Conservation (phyloP, 2,113 vertebrate species). For the Hippocampus barbouri region DNA sequence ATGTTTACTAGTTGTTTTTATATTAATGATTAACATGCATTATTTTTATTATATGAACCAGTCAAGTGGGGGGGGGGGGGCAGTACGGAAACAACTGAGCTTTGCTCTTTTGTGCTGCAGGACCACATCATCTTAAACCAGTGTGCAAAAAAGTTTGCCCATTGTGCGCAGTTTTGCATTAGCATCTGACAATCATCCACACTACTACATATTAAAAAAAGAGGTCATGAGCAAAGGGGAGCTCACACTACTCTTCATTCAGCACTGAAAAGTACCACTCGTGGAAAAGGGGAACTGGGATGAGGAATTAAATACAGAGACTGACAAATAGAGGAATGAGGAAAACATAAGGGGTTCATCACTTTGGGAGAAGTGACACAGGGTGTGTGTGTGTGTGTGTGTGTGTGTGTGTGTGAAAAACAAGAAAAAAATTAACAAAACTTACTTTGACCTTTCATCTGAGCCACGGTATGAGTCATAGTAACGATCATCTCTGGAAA, state of each 20-base stretch:
- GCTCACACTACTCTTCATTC: slow-evolving; percentile 11
- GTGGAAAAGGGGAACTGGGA: background rate
- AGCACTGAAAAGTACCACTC: slow-evolving; percentile 4
- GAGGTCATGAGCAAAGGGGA: slow-evolving; percentile 16
- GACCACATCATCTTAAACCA: background rate
- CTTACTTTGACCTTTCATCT: slow-evolving; percentile 77
- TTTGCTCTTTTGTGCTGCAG: too few relatives aligned
- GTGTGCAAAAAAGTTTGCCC: background rate
- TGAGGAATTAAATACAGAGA: background rate
- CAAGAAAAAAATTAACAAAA: slow-evolving; percentile 32
- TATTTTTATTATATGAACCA: too few relatives aligned
- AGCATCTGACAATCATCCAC: slow-evolving; percentile 26
- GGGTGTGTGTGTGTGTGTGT: background rate
- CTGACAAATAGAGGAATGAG: background rate
- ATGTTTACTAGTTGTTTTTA: too few relatives aligned
- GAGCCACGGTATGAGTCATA: slow-evolving; percentile 77
- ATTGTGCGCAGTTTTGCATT: background rate
- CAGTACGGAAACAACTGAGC: too few relatives aligned
- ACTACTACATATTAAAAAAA: slow-evolving; percentile 24
- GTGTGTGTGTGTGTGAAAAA: background rate
- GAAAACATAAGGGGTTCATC: slow-evolving; percentile 20
- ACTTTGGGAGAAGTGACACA: slow-evolving; percentile 14
- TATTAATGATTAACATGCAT: too few relatives aligned
- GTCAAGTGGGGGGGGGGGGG: too few relatives aligned
- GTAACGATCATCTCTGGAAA: slow-evolving; percentile 76